Conservation (phyloP, 2,797 vertebrate genomes). For the Myotis pilosus region DNA sequence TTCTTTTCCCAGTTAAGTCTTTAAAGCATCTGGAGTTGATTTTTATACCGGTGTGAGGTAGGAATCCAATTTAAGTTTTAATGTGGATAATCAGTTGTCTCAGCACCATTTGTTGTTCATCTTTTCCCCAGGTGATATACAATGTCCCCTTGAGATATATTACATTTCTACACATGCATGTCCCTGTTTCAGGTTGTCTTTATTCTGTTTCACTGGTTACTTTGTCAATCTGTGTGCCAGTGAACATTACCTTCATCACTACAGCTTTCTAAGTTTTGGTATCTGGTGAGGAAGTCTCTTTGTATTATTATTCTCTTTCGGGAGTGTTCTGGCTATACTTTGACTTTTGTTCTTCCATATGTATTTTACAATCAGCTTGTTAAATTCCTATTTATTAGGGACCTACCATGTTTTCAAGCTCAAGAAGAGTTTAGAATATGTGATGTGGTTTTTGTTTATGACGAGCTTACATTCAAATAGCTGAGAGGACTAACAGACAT, state of each 20-base stretch:
- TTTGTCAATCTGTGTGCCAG: neutral
- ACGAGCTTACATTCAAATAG: conserved; percentile 4
- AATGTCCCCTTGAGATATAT: neutral
- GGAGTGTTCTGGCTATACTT: neutral
- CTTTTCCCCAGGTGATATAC: neutral
- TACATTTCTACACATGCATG: neutral
- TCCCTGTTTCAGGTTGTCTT: neutral
- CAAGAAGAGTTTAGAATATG: conserved; percentile 9
- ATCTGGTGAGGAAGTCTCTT: neutral
- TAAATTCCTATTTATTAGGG: neutral
- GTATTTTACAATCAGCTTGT: conserved; percentile 10
- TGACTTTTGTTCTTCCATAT: neutral
- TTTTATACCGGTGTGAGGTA: neutral
- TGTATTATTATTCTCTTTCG: neutral
- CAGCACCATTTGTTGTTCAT: neutral
- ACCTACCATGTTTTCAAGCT: neutral
- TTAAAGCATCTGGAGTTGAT: neutral
- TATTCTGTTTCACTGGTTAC: neutral
- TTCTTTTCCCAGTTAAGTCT: neutral
- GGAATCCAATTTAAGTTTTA: neutral
- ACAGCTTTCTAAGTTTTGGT: neutral
- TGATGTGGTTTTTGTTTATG: neutral
- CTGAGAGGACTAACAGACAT: neutral
- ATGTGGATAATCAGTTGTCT: neutral
- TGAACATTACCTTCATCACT: neutral